Conservation (phyloP, 2,888 invertebrate species). For the Mayetiola destructor region DNA sequence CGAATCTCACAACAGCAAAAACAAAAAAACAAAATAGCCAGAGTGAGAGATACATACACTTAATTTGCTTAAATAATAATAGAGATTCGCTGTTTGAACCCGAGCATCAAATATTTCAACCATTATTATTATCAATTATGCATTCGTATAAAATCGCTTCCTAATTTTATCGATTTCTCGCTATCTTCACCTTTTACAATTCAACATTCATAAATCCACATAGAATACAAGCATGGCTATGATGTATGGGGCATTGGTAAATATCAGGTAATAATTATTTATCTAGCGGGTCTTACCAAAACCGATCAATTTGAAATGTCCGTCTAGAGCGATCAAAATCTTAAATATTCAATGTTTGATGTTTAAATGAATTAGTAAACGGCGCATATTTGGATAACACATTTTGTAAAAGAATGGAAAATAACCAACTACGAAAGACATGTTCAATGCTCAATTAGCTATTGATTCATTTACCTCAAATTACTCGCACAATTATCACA, state of each 20-base stretch:
- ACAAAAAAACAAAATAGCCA: too few relatives aligned
- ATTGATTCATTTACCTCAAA: slow-evolving; percentile 5
- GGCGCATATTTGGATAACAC: neutral
- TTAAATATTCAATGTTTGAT: neutral
- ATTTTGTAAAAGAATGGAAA: neutral
- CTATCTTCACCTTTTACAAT: too few relatives aligned
- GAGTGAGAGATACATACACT: too few relatives aligned
- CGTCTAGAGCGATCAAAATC: neutral
- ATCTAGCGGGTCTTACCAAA: neutral
- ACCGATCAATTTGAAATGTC: neutral
- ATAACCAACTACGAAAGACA: neutral
- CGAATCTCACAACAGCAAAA: neutral
- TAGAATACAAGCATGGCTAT: too few relatives aligned
- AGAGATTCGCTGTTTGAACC: slow-evolving; percentile 5
- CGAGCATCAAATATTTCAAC: slow-evolving; percentile 5
- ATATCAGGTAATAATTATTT: too few relatives aligned
- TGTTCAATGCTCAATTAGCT: slow-evolving; percentile 6
- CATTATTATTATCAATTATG: slow-evolving; percentile 11
- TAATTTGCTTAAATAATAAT: slow-evolving; percentile 11
- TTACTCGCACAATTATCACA: slow-evolving; percentile 12
- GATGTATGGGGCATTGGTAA: too few relatives aligned
- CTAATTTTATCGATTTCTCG: neutral
- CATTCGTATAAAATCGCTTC: slow-evolving; percentile 6
- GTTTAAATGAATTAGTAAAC: neutral
- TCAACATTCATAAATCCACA: too few relatives aligned